Evolutionary conservation across 2,888 invertebrate species (phyloP), one percentile per base, ranked within the genome.

Genomic region (Lissonota sp.): DNA sequence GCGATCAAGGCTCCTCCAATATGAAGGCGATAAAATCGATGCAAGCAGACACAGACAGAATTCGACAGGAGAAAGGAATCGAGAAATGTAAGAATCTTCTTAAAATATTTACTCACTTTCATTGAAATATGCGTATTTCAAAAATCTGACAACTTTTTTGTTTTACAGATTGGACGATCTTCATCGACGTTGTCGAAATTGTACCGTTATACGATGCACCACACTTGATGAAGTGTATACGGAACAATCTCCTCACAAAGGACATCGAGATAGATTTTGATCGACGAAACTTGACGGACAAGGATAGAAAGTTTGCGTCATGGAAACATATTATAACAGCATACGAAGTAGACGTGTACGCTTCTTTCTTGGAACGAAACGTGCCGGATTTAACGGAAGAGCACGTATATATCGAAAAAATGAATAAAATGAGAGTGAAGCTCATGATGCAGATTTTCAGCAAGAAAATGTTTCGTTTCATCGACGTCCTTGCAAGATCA

Each of bases 121-220:
- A 37, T 37, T 58, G 39, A 26, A 58, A 37, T 37, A 58, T 2
- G 39, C 37, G 37, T n/a, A 58, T 3, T 58, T 58, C 10, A 37
- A 26, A 58, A 58, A 58, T 26, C 37, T 10, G 16, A 62, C 16
- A 14, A 7, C 6, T 62, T 44, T 16, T 44, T 44, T 60, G 10
- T 39, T 39, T 60, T 62, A 44, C 42, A 62, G 44, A 62, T 58
- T 58, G 62, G 44, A 42, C 62, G 14, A 44, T 81, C 37, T 8
- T 79, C 7, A 71, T 83, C 8, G 72, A 42, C 6, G 57, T 49
- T 39, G 7, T 39, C 1, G 79, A 82, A 53, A 64, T 83, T 44
- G 39, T 83, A 16, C 82, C 84, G 6, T 49, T 84, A n/a, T 82
- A 55, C 42, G 83, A 83, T 62, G 44, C 79, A 14, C 79, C 79